Evolutionary conservation across 53 echinoderm and acorn worm genomes (phyloP), one percentile per base, ranked within the genome.

Genomic region (Temnopleurus reevesii): DNA sequence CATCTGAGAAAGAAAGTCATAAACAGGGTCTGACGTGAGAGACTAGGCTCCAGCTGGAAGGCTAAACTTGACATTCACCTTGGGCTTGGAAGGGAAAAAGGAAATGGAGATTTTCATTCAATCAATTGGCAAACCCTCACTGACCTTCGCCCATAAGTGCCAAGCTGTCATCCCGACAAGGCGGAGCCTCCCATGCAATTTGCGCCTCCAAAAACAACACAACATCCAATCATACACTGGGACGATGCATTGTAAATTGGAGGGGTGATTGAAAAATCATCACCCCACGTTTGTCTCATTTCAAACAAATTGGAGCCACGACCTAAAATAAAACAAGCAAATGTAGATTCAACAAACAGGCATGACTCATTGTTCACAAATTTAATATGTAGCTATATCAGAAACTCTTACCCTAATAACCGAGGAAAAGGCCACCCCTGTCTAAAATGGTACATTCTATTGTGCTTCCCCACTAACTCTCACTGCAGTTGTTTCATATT

Each of bases 51-150:
- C 41, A 8, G 21, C 41, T 19, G 25, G n/a, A 29, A 18, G 8
- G 79, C 17, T 79, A 47, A 79, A 79, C 79, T 79, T 79, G 79
- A 79, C 79, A 46, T 49, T 79, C 77, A 79, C 79, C 79, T 79
- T 79, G 79, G 46, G 79, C 15, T 12, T 49, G 49, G 21, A 46
- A 13, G 79, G 46, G 79, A 47, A 79, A 79, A 46, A 79, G 79
- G 79, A 79, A 79, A 46, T 79, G 46, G 25, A 49, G 25, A 79
- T 79, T 71, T 41, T 49, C 79, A 79, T 79, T 79, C 79, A 79
- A 49, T 79, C 79, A 79, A 49, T 79, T 17, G 0, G 1, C 49
- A 15, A 29, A 79, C 79, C 79, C 21, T 79, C 46, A 79, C 79
- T 79, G 79, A 79, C 79, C 79, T 79, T 79, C 46, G 41, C 79